phyloP scores from a whole-genome alignment of 2,113 vertebrate genomes.

The Gavia stellata region DNA sequence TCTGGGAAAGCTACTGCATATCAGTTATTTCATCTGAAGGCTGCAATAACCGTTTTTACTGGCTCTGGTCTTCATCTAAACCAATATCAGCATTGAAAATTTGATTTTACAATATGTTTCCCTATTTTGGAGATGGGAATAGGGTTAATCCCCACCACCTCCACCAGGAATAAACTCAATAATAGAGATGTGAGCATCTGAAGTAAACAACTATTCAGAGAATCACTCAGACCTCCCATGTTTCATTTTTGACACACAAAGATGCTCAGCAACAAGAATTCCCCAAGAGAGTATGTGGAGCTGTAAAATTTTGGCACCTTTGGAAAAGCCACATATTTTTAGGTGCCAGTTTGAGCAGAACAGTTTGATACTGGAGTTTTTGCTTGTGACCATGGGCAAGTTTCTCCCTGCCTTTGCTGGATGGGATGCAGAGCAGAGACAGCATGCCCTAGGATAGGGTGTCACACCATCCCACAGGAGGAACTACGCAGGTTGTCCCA shows the following conservation, averaged over 20 bases:
- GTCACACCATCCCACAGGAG: neutral
- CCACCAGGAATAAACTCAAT: neutral
- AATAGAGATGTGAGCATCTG: neutral
- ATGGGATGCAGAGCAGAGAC: neutral
- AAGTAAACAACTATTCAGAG: neutral
- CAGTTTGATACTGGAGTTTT: neutral
- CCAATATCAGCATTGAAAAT: neutral
- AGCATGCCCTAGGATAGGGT: neutral
- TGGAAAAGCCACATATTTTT: neutral
- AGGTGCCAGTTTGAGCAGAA: neutral
- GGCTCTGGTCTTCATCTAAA: neutral
- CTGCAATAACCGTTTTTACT: conserved; percentile 19
- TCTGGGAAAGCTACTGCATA: conserved; percentile 49
- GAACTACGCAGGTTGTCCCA: neutral
- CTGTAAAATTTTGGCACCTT: neutral
- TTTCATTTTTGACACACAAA: neutral
- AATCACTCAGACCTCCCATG: neutral
- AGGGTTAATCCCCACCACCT: neutral
- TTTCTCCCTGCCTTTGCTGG: neutral
- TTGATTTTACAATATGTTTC: neutral
- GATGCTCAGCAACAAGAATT: neutral
- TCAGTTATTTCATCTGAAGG: conserved; percentile 33
- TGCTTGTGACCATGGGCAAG: neutral
- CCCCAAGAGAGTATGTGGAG: neutral
- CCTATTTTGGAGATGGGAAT: neutral